These are phyloP conservation scores for Pristionchus arcanus DNA, from an alignment of 2,888 invertebrate species.

Conservation along the genomic window DNA sequence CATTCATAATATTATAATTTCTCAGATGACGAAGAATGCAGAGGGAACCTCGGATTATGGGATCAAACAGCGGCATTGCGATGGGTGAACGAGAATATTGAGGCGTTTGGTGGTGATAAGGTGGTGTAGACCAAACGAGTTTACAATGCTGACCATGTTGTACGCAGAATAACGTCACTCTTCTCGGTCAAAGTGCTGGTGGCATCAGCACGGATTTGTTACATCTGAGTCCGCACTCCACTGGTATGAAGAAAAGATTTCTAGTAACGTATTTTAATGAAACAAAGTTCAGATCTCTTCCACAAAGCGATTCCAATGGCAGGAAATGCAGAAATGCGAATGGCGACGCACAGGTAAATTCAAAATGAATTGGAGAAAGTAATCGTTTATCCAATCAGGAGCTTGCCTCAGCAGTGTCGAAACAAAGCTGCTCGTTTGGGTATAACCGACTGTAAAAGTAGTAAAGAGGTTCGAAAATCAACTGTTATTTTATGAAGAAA, in stretches of 20 bases:
- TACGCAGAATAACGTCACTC: constrained; percentile 15
- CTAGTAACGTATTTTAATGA: neutral
- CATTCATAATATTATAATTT: neutral
- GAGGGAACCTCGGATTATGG: neutral
- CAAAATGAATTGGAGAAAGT: too few species aligned
- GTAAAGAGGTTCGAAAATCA: neutral
- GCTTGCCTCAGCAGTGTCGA: neutral
- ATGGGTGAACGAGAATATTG: constrained; percentile 26
- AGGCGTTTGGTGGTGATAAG: constrained; percentile 15
- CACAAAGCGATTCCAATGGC: constrained; percentile 47
- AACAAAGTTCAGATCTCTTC: constrained; percentile 15
- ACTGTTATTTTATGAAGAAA: neutral
- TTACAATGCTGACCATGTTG: neutral
- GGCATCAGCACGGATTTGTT: neutral
- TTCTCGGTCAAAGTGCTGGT: constrained; percentile 34
- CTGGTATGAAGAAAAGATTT: constrained; percentile 53
- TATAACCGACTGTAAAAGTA: neutral
- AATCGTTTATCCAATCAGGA: constrained; percentile 43
- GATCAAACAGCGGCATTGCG: neutral
- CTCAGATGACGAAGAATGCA: neutral
- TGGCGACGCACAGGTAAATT: constrained; percentile 55
- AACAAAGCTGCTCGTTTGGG: neutral
- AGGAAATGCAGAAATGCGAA: neutral
- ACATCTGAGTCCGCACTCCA: constrained; percentile 62
- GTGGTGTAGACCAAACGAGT: neutral